Base-by-base conservation (phyloP, 2,113 vertebrate genomes). In the Sander lucioperca region DNA sequence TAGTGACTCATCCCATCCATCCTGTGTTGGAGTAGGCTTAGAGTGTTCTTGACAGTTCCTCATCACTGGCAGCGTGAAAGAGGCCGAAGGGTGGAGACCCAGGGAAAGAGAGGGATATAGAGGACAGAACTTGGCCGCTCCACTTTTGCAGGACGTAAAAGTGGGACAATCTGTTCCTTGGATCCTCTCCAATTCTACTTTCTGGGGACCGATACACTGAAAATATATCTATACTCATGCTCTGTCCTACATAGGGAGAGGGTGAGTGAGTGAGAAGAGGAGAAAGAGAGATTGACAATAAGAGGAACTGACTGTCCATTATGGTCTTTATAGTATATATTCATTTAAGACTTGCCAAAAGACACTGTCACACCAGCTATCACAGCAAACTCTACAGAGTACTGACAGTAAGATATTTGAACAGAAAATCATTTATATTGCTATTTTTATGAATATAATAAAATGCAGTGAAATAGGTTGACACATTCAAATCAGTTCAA, bases 111-210 rank as follows among this genome's bases (percentile, higher is more conserved):
- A 86, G 90, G 53, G 67, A 86, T 85, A 94, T 92, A 91, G 90
- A 94, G 93, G 93, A 91, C 94, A 91, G 85, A 87, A 94, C 87
- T 93, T 94, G 94, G 93, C 93, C 91, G 95, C 93, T 95, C 95
- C 86, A 95, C 92, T 96, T 96, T 94, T 83, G 82, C 93, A 90
- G 92, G 91, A 90, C 91, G 82, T 91, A 93, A 92, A 96, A 95
- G 93, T 96, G 95, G 95, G 95, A 94, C 95, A 95, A 95, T 94
- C 94, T 96, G 95, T 96, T 96, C 95, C 93, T 93, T 96, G 95
- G 95, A 95, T 89, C 89, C 90, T 94, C 92, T 95, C 95, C 95
- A 96, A 94, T 92, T 95, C 94, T 95, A 95, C 92, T 95, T 96
- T 95, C 95, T 93, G 92, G 95, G 95, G 95, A 96, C 95, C 56